Percentiles rank a stretch among this genome's conserved stretches.
Conservation (phyloP, 2,888 invertebrate species). For the Electrophaes corylata region DNA sequence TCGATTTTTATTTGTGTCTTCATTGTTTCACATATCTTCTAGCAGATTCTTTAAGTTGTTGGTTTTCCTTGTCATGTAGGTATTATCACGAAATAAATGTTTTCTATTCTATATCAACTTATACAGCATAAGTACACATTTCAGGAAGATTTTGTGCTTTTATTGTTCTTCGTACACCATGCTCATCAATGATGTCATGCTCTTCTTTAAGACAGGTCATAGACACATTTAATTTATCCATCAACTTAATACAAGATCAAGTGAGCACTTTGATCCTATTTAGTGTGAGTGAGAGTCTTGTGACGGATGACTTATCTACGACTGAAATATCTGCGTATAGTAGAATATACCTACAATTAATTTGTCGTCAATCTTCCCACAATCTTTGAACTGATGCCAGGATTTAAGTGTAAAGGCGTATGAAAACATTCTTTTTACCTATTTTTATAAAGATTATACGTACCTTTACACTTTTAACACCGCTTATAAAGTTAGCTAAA, state of each 20-base stretch:
- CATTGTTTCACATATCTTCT: too few species aligned
- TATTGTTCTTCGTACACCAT: neutral
- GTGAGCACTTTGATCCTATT: conserved; percentile 25
- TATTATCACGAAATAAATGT: too few species aligned
- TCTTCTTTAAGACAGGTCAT: conserved; percentile 5
- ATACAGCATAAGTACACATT: neutral
- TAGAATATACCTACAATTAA: conserved; percentile 10
- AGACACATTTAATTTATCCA: conserved; percentile 19
- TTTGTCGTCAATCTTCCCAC: conserved; percentile 16
- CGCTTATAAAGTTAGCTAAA: neutral
- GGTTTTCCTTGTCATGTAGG: too few species aligned
- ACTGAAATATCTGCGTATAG: conserved; percentile 12
- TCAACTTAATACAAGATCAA: conserved; percentile 16
- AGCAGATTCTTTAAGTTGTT: too few species aligned
- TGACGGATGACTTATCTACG: conserved; percentile 14
- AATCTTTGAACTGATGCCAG: conserved; percentile 16
- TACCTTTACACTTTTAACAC: neutral
- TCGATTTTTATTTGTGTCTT: too few species aligned
- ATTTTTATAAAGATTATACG: neutral
- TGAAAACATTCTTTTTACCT: neutral
- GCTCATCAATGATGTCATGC: conserved; percentile 15
- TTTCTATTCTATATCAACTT: neutral
- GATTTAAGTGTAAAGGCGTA: neutral
- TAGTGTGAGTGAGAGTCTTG: conserved; percentile 5
- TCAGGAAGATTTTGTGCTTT: too few species aligned